Conservation (phyloP, 1,140 invertebrate genomes). For the Trypoxylus dichotomus region DNA sequence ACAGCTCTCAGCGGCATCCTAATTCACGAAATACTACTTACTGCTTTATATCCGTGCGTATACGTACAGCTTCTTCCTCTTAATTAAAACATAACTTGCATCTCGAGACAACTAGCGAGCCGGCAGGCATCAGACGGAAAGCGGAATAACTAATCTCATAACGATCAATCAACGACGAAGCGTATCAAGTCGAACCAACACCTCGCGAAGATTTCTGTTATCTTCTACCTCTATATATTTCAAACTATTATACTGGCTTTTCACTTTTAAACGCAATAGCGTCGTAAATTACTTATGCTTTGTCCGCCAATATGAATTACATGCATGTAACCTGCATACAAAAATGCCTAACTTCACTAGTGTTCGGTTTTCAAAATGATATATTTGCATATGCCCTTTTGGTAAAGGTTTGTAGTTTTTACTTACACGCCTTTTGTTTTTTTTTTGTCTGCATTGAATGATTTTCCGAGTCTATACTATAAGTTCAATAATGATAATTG, state of each 20-base stretch:
- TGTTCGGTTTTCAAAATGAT: no score
- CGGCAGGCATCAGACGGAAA: not conserved
- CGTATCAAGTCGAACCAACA: conserved; percentile 1
- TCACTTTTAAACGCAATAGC: not conserved
- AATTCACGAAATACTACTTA: not conserved
- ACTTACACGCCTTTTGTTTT: no score
- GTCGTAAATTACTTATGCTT: no score
- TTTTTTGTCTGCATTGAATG: no score
- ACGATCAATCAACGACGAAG: not conserved
- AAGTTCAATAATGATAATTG: no score
- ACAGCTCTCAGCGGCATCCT: not conserved
- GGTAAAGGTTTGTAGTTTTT: no score
- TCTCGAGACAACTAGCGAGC: not conserved
- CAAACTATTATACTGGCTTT: not conserved
- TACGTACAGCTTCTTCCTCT: not conserved
- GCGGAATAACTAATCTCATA: not conserved
- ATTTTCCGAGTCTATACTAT: no score
- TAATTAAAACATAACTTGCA: conserved; percentile 7
- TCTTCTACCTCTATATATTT: not conserved
- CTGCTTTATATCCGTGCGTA: not conserved
- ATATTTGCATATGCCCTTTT: no score
- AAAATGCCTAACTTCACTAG: no score
- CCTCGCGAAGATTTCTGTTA: not conserved
- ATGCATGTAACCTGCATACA: no score
- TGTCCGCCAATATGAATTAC: no score